Conservation (phyloP, 2,797 vertebrate genomes). For the Artibeus lituratus region DNA sequence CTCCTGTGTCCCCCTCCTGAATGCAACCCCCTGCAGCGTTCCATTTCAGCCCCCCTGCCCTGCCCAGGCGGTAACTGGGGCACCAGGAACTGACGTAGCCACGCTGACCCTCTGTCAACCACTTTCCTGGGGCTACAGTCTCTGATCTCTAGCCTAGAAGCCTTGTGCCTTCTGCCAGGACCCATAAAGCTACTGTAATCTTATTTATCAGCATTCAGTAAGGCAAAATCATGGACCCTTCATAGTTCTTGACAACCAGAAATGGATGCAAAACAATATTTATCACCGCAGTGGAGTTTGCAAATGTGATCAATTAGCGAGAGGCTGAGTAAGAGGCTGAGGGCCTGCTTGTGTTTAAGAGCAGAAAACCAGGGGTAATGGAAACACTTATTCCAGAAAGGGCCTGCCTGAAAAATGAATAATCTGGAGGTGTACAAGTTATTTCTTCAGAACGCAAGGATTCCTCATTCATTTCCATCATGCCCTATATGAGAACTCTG, state of each 20-base stretch:
- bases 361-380: neutral
- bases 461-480: neutral
- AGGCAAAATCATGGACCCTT: neutral
- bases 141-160: neutral
- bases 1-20: neutral
- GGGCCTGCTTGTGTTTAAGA: neutral
- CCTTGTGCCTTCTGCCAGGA: neutral
- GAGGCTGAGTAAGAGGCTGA: neutral
- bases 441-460: neutral
- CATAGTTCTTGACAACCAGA: neutral
- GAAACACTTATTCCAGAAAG: neutral
- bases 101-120: neutral
- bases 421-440: neutral
- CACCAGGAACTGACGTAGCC: accelerated
- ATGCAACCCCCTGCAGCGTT: accelerated
- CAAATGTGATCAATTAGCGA: neutral
- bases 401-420: neutral
- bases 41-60: accelerated
- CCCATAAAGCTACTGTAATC: neutral
- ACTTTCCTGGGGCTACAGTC: neutral
- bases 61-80: accelerated
- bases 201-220: neutral
- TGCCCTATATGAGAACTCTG: neutral
- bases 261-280: neutral
- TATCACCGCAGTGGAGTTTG: neutral